Evolutionary conservation across 2,113 vertebrate genomes (phyloP), one percentile per base, ranked within the genome.

Genomic region (Passer domesticus): DNA sequence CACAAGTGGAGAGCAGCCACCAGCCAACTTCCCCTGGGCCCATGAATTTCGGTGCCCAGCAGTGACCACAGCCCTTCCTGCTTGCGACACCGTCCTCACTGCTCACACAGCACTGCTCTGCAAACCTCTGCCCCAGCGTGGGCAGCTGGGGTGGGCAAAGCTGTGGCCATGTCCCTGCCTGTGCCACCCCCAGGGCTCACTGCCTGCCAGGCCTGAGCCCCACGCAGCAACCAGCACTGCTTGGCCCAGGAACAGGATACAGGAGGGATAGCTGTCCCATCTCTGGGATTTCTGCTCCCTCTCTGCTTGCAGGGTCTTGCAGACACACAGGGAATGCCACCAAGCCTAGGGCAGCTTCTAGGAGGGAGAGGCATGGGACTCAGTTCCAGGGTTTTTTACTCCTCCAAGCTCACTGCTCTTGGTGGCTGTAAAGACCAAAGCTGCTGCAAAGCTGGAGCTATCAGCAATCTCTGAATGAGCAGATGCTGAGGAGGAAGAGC

Each of bases 11-110:
- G 69, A 80, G 75, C 3, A 1, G 69, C 68, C 68, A 59, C 27
- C 86, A 82, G 69, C 83, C 91, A 79, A 76, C 95, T 96, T 93
- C 92, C 94, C 92, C 74, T 7, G 2, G 35, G 75, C 89, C 78
- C 75, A 52, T 6, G 27, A 35, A 81, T 74, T 94, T 76, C 18
- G 8, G 84, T 9, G 49, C 55, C 83, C 10, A 2, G 79, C 21
- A 0, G 35, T 30, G 37, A 93, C 94, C 88, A 2, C 96, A 95
- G 80, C 15, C 49, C 64, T 96, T 97, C 97, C 96, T 97, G 96
- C 95, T 97, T 97, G 95, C 91, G 39, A 94, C 91, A 89, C 68
- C 1, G 5, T 16, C 79, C 80, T 69, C 2, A 9, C 76, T 20
- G 46, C 66, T 55, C 13, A 0, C 35, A 6, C 67, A 50, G 35